Evolutionary conservation across 2,113 vertebrate species (phyloP).

Genomic region (Bambusicola thoracicus): DNA sequence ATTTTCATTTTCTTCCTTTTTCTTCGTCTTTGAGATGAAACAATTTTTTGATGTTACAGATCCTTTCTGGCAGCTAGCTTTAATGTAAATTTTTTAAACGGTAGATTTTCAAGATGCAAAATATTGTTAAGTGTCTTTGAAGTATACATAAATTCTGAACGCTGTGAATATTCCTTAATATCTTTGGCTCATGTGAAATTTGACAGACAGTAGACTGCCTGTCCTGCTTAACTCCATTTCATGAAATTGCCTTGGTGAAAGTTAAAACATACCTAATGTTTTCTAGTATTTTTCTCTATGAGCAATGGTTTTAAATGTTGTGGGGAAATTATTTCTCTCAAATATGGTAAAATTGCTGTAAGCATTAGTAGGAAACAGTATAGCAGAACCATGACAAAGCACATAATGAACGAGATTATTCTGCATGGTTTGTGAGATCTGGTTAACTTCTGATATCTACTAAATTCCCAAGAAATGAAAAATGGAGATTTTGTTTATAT

Average conservation of each 20-base stretch:
- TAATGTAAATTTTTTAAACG: neutral
- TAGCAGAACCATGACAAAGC: neutral
- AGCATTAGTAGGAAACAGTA: neutral
- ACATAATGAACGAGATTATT: neutral
- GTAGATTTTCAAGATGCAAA: neutral
- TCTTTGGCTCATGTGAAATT: neutral
- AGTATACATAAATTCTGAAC: neutral
- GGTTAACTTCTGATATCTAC: neutral
- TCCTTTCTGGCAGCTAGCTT: neutral
- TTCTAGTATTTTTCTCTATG: neutral
- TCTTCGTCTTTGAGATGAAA: neutral
- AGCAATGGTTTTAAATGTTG: neutral
- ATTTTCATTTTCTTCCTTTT: neutral
- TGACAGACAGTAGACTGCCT: neutral
- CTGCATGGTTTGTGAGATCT: neutral
- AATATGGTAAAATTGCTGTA: neutral
- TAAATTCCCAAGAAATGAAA: neutral
- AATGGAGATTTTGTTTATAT: neutral
- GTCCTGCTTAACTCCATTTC: neutral
- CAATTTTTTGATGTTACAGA: neutral
- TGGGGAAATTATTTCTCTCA: neutral
- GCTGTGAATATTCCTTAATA: neutral
- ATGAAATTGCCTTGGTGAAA: neutral
- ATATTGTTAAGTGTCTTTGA: neutral
- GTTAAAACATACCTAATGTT: neutral